Evolutionary conservation across 2,797 vertebrate genomes (phyloP).

Genomic region (Cyclura pinguis): DNA sequence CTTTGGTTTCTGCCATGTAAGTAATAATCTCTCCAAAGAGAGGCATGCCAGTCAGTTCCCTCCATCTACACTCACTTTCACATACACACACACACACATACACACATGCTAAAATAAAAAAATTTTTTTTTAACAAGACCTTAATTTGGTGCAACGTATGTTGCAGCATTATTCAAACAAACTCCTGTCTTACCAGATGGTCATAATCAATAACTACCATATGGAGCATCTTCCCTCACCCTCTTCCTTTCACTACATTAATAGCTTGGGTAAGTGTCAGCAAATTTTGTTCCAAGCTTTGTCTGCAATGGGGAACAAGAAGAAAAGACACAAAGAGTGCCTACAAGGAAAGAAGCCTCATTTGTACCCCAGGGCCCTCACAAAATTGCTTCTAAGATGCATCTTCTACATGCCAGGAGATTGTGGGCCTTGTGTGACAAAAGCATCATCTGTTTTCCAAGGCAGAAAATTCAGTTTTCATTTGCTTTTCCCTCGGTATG

Average conservation of each 20-base stretch:
- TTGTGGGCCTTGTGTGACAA: not conserved
- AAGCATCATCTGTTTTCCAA: not conserved
- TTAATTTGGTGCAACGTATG: conserved; percentile 63
- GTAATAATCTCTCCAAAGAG: conserved; percentile 41
- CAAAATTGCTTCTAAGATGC: not conserved
- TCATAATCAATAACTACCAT: conserved; percentile 79
- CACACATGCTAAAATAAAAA: conserved; percentile 48
- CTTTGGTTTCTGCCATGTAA: conserved; percentile 37
- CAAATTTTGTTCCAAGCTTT: conserved; percentile 57
- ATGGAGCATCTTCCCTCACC: conserved; percentile 69
- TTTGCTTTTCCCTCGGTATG: conserved; percentile 12
- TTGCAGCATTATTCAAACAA: conserved; percentile 63
- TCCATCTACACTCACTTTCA: conserved; percentile 52
- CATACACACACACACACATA: conserved; percentile 64
- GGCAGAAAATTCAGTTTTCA: not conserved
- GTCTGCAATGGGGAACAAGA: conserved; percentile 42
- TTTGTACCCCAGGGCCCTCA: not conserved
- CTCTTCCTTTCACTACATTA: conserved; percentile 58
- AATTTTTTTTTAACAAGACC: conserved; percentile 56
- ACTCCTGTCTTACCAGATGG: conserved; percentile 78
- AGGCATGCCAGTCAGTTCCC: conserved; percentile 57
- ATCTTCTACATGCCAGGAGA: not conserved
- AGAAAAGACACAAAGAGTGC: conserved; percentile 19
- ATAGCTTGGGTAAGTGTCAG: conserved; percentile 45
- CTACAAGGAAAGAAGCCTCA: not conserved